A percentile compares a stretch with the other conserved stretches of the same genome.
Evolutionary conservation across 2,888 invertebrate species (phyloP).

Genomic region (Pomacea canaliculata): DNA sequence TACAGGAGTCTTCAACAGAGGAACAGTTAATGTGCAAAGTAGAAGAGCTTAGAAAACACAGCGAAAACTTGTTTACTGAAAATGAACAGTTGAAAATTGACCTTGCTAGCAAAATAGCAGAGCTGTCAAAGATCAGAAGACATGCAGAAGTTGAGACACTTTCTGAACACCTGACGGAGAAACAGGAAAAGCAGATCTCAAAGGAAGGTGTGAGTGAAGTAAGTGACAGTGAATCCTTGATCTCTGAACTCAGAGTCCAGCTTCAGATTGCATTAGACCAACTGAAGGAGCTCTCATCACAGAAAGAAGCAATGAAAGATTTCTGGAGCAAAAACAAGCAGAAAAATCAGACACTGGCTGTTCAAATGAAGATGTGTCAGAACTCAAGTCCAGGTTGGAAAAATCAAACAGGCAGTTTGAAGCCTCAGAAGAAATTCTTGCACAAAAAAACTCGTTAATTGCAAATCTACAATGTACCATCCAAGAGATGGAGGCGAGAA

Average conservation of each 20-base stretch:
- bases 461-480: neutral
- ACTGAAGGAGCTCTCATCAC: neutral
- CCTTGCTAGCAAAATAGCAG: neutral
- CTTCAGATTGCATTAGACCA: constrained; percentile 14
- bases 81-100: constrained; percentile 7
- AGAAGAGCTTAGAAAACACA: constrained; percentile 28
- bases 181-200: constrained; percentile 32
- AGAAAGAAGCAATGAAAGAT: neutral
- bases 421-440: constrained; percentile 8
- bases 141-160: constrained; percentile 11
- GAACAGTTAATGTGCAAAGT: constrained; percentile 12
- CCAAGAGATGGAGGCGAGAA: neutral
- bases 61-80: neutral
- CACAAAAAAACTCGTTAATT: neutral
- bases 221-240: neutral
- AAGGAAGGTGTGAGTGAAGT: constrained; percentile 16
- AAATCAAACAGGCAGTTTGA: constrained; percentile 12
- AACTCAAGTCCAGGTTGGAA: constrained; percentile 19
- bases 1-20: constrained; percentile 13
- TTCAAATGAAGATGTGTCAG: neutral
- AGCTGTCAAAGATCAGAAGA: neutral
- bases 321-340: constrained; percentile 2
- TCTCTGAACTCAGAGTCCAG: neutral
- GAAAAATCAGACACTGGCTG: no score
- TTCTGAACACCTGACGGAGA: constrained; percentile 12